phyloP scores from a whole-genome alignment of 2,113 vertebrate species.

The Rhynchomys soricoides region DNA sequence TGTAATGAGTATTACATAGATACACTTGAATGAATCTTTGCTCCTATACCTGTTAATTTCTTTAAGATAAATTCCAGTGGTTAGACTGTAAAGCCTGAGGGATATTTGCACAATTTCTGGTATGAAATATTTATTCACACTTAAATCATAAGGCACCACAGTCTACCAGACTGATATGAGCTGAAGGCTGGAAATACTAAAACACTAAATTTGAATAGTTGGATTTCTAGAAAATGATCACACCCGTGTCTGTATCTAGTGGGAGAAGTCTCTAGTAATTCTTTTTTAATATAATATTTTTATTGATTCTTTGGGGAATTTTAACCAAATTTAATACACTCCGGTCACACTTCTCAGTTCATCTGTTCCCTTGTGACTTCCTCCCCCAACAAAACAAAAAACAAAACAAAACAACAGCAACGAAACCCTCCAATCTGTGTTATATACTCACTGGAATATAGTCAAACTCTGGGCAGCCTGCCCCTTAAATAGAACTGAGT shows the following conservation, averaged over 20 bases:
- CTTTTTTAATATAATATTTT: neutral
- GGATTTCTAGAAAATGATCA: conserved; percentile 24
- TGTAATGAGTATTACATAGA: conserved; percentile 12
- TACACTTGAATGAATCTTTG: neutral
- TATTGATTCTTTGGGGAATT: neutral
- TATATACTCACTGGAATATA: neutral
- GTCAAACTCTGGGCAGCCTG: neutral
- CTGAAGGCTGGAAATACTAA: neutral
- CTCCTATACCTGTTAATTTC: neutral
- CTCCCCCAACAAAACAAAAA: neutral
- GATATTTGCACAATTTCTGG: neutral
- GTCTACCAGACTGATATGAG: neutral
- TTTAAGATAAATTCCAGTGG: conserved; percentile 25
- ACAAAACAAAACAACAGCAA: neutral
- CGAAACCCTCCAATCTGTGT: neutral
- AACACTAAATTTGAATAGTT: conserved; percentile 33
- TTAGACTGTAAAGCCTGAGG: conserved; percentile 8
- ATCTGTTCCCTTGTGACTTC: neutral
- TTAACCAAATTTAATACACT: neutral
- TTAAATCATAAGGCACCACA: conserved; percentile 12
- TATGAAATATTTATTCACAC: conserved; percentile 37
- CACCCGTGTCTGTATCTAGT: neutral
- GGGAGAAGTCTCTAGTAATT: neutral
- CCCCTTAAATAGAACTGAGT: neutral
- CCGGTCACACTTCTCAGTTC: neutral